phyloP scores from a whole-genome alignment of 2,113 vertebrate species.

The Columba janthina region DNA sequence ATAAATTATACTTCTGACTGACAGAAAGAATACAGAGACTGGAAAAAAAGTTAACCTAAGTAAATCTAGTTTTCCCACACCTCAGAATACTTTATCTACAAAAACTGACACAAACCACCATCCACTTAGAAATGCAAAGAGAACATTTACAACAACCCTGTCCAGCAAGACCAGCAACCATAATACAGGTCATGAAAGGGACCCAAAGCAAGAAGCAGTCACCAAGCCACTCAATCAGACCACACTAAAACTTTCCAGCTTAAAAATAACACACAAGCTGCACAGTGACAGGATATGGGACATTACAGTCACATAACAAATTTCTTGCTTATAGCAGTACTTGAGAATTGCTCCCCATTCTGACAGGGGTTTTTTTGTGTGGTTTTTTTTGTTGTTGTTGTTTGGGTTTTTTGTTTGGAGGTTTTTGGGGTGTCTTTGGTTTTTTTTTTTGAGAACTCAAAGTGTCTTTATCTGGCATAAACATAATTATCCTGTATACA shows the following conservation, averaged over 20 bases:
- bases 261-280: not conserved
- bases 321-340: not conserved
- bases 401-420: too few species aligned
- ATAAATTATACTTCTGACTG: not conserved
- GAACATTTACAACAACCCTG: not conserved
- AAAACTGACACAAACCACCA: not conserved
- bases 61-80: not conserved
- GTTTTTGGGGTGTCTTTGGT: too few species aligned
- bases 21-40: not conserved
- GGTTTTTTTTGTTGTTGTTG: too few species aligned
- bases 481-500: not conserved
- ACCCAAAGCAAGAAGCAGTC: not conserved
- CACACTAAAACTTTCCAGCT: not conserved
- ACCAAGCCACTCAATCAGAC: not conserved
- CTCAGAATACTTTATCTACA: not conserved
- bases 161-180: not conserved
- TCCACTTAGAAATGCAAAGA: not conserved
- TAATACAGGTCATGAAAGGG: not conserved
- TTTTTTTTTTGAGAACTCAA: not conserved
- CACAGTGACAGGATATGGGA: not conserved
- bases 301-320: not conserved
- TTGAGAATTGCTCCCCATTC: not conserved
- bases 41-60: not conserved
- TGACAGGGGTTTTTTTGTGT: too few species aligned
- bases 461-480: not conserved